These are phyloP conservation scores for Drosophila sproati DNA, from an alignment of 1,140 invertebrate species.

Conservation along the genomic window DNA sequence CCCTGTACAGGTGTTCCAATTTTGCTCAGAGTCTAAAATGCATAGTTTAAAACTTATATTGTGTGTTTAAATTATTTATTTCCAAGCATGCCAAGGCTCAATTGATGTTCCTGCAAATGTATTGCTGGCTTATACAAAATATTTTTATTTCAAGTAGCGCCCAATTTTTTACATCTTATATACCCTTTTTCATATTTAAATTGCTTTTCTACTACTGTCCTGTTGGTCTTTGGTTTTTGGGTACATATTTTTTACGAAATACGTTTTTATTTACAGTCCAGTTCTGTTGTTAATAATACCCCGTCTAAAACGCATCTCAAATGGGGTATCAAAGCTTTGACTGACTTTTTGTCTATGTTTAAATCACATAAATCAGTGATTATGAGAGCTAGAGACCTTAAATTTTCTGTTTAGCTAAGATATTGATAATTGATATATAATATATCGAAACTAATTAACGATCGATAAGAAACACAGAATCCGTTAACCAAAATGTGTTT, in stretches of 20 bases:
- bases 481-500: no score
- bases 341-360: no score
- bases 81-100: slow-evolving; percentile 24
- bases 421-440: no score
- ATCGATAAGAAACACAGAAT: no score
- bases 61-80: neutral
- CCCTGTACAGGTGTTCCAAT: slow-evolving; percentile 37
- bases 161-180: no score
- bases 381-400: no score
- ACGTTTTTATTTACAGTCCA: slow-evolving; percentile 69
- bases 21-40: neutral
- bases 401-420: no score
- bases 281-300: slow-evolving; percentile 2
- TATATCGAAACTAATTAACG: no score
- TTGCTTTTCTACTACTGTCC: slow-evolving; percentile 2
- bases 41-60: neutral
- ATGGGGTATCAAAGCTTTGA: neutral
- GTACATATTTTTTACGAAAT: slow-evolving; percentile 76
- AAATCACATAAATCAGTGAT: no score
- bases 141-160: neutral
- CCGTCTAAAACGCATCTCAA: neutral
- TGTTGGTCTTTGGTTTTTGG: slow-evolving; percentile 50
- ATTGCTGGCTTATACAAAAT: neutral
- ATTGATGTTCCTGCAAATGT: neutral
- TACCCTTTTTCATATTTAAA: neutral